Percentiles rank a stretch among this genome's conserved stretches.
Evolutionary conservation across 2,113 vertebrate genomes (phyloP).

Genomic region (Heliornis fulica): DNA sequence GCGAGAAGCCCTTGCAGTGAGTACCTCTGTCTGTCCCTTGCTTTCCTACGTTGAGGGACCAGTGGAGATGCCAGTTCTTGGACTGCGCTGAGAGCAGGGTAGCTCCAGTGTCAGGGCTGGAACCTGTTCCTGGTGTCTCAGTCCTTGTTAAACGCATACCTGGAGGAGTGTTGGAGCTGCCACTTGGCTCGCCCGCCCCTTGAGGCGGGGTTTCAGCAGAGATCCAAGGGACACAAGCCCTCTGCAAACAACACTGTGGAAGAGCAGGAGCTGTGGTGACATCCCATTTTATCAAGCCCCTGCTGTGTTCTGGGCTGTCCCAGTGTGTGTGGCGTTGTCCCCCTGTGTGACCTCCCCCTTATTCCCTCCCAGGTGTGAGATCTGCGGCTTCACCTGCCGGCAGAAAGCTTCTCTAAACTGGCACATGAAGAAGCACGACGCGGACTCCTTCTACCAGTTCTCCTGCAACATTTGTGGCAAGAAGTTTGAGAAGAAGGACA

Average conservation of each 20-base stretch:
- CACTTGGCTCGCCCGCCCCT: background rate
- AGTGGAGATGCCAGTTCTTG: background rate
- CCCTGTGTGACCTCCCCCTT: background rate
- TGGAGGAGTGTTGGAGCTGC: background rate
- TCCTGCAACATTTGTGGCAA: conserved; percentile 98
- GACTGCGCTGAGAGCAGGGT: background rate
- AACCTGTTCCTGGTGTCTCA: background rate
- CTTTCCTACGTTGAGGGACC: background rate
- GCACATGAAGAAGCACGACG: conserved; percentile 99
- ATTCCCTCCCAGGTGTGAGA: conserved; percentile 85
- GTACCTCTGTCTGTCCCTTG: conserved; percentile 46
- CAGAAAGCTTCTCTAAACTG: conserved; percentile 99
- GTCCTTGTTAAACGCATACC: fast-evolving
- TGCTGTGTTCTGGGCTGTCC: background rate
- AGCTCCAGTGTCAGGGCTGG: background rate
- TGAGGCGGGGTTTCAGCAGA: background rate
- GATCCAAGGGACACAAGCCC: background rate
- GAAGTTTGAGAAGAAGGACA: conserved; percentile 99
- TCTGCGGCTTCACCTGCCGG: conserved; percentile 97
- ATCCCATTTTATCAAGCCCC: background rate
- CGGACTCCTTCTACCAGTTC: conserved; percentile 96
- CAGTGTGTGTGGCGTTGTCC: fast-evolving
- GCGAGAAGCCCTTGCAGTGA: conserved; percentile 97
- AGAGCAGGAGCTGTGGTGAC: background rate
- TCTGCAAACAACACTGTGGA: background rate